Conservation (phyloP, 2,113 vertebrate genomes). For the Barnardius zonarius region DNA sequence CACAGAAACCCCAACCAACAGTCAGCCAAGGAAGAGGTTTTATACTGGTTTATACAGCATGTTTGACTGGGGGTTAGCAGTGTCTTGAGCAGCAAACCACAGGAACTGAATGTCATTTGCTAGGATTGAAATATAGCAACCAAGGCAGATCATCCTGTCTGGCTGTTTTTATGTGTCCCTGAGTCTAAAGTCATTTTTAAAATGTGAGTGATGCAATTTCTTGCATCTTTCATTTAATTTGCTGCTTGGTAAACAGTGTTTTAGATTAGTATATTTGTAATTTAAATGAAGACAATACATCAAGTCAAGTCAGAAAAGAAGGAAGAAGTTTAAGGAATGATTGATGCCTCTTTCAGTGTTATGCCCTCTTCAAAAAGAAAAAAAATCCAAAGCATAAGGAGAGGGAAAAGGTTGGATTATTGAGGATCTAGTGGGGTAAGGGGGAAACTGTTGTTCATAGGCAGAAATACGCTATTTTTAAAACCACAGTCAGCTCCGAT, state of each 20-base stretch:
- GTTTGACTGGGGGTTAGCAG: conserved; percentile 16
- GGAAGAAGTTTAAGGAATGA: conserved; percentile 76
- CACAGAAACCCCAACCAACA: neutral
- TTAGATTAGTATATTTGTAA: conserved; percentile 83
- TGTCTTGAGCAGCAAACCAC: conserved; percentile 55
- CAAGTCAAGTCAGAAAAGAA: conserved; percentile 72
- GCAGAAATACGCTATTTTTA: conserved; percentile 67
- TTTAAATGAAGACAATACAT: conserved; percentile 84
- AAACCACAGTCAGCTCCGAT: conserved; percentile 66
- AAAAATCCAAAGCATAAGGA: conserved; percentile 6
- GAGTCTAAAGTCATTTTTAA: conserved; percentile 79
- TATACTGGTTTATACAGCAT: conserved; percentile 10
- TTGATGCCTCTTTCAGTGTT: conserved; percentile 69
- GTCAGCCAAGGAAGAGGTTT: neutral
- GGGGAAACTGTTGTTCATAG: conserved; percentile 48
- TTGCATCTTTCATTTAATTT: conserved; percentile 79
- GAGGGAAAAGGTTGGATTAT: conserved; percentile 17
- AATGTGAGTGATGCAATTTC: conserved; percentile 79
- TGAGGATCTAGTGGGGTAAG: conserved; percentile 4
- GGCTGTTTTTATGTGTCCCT: conserved; percentile 67
- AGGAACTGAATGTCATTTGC: conserved; percentile 64
- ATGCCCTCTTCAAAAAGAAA: conserved; percentile 41
- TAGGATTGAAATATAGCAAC: conserved; percentile 57
- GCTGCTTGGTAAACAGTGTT: conserved; percentile 80
- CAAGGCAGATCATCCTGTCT: conserved; percentile 48